Evolutionary conservation across 2,888 invertebrate genomes (phyloP).

Genomic region (Cryptus viduatorius): DNA sequence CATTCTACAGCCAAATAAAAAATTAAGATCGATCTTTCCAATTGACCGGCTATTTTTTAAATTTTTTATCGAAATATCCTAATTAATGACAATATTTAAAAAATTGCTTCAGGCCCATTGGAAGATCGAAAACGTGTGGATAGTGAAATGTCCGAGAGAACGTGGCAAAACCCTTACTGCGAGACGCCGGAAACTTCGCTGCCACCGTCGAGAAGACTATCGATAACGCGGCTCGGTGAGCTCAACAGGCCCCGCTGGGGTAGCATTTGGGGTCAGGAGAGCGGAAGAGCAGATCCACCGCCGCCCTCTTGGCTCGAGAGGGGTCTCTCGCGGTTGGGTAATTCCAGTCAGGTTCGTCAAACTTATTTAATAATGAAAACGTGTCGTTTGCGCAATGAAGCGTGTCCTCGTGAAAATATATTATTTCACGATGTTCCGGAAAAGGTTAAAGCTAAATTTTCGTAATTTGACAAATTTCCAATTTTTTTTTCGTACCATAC

Average conservation of each 20-base stretch:
- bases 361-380: background rate
- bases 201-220: constrained; percentile 78
- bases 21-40: too few relatives aligned
- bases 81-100: too few relatives aligned
- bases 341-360: constrained; percentile 80
- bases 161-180: constrained; percentile 81
- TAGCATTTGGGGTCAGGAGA: constrained; percentile 80
- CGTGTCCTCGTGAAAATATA: background rate
- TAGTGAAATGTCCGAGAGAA: constrained; percentile 76
- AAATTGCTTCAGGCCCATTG: constrained; percentile 25
- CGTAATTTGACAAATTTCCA: background rate
- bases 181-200: constrained; percentile 79
- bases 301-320: constrained; percentile 84
- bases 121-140: constrained; percentile 62
- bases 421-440: background rate
- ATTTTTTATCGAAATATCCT: too few relatives aligned
- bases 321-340: constrained; percentile 81
- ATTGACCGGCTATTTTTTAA: too few relatives aligned
- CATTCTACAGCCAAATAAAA: too few relatives aligned
- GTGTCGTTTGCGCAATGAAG: background rate
- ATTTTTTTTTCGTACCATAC: background rate
- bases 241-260: constrained; percentile 82
- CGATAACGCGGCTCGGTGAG: constrained; percentile 77
- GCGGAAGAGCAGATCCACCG: constrained; percentile 78
- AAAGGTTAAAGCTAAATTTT: background rate